Percentiles rank a stretch among this genome's conserved stretches.
Conservation (phyloP, 2,888 invertebrate species). For the Hedya salicella region DNA sequence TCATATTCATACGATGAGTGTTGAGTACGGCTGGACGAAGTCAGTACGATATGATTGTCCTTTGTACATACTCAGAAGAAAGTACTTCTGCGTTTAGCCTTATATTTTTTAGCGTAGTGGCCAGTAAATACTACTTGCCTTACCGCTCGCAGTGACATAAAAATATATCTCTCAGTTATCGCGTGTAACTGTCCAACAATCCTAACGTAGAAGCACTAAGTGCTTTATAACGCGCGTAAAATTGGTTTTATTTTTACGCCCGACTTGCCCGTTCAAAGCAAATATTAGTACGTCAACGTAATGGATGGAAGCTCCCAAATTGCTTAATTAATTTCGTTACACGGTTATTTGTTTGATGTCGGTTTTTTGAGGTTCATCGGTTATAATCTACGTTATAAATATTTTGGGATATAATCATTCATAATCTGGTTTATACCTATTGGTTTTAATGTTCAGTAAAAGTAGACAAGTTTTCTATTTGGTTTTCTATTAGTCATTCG, state of each 20-base stretch:
- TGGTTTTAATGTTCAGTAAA: neutral
- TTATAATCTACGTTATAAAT: slow-evolving; percentile 10
- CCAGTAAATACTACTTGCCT: too few species aligned
- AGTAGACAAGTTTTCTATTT: too few species aligned
- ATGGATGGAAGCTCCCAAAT: slow-evolving; percentile 37
- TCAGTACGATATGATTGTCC: too few species aligned
- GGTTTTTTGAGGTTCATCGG: slow-evolving; percentile 25
- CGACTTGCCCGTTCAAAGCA: slow-evolving; percentile 26
- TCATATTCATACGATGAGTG: too few species aligned
- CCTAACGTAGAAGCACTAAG: slow-evolving; percentile 36
- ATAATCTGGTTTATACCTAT: neutral
- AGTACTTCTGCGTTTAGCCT: too few species aligned
- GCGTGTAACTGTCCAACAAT: slow-evolving; percentile 15
- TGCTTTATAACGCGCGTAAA: slow-evolving; percentile 43
- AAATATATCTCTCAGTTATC: neutral
- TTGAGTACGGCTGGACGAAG: too few species aligned
- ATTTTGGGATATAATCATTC: neutral
- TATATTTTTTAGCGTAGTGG: too few species aligned
- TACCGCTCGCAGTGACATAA: neutral
- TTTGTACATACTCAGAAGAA: too few species aligned
- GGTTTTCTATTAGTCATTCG: too few species aligned
- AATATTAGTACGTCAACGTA: slow-evolving; percentile 28
- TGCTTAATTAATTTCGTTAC: slow-evolving; percentile 40
- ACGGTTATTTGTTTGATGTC: slow-evolving; percentile 34
- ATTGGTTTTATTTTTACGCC: slow-evolving; percentile 40